Evolutionary conservation across 2,113 vertebrate genomes (phyloP), one percentile per base, ranked within the genome.

Genomic region (Nesoenas mayeri): DNA sequence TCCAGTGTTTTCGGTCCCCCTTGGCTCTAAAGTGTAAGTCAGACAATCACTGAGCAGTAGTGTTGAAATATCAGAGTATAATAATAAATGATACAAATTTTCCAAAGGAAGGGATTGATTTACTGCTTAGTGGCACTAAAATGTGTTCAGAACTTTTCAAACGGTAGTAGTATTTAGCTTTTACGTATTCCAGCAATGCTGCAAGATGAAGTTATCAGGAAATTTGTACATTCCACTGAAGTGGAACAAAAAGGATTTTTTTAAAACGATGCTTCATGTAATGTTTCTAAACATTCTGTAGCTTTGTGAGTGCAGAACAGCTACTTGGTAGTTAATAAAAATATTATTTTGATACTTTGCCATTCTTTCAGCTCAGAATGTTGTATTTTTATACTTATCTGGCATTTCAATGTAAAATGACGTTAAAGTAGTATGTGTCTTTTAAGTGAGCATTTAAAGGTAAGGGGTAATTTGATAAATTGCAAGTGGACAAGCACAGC

Each of bases 1-100:
- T 38, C 96, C 96, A 16, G 95, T 96, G 0, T 97, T 98, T 95
- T 95, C 95, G 78, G 91, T 97, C 81, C 95, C 97, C 56, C 90
- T 96, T 71, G 96, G 97, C 83, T 97, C 97, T 67, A 98, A 98
- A 97, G 96, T 98, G 98, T 99, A 98, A 98, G 98, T 99, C 86
- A 78, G 88, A 58, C 60, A 53, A 48, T 82, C 47, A 8, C 36
- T 54, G 64, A 92, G 26, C 66, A 71, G 50, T 57, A n/a, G 26
- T 53, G 50, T 51, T 94, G 75, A 75, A 91, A 73, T 65, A 19
- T 25, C 25, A 51, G 32, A 25, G 34, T 83, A 51, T 40, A 81
- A 71, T 71, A 81, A 85, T 53, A 53, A 73, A 51, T 47, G 61
- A 28, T 65, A 32, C 34, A 70, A 21, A 53, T 65, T 89, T 36